phyloP scores from a whole-genome alignment of 2,888 invertebrate genomes.

The Drosophila subsilvestris region DNA sequence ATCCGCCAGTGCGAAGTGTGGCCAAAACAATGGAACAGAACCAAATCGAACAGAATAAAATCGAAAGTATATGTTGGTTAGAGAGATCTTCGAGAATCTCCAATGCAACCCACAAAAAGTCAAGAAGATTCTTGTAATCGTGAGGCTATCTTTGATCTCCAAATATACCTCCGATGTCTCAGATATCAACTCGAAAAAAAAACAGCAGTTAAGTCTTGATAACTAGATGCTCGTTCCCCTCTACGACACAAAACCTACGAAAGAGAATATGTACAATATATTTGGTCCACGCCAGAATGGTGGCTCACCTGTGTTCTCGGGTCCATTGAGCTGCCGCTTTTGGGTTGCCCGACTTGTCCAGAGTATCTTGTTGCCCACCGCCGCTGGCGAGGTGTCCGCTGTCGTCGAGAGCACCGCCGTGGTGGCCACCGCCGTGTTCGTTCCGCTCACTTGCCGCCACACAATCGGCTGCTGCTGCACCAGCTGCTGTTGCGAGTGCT shows the following conservation, averaged over 20 bases:
- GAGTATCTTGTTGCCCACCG: slow-evolving; percentile 80
- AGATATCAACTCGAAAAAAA: not conserved
- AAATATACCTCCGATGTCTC: too few relatives aligned
- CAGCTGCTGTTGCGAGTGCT: slow-evolving; percentile 66
- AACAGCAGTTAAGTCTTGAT: not conserved
- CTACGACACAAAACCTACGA: slow-evolving; percentile 17
- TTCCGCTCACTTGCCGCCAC: slow-evolving; percentile 81
- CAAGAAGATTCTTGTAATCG: too few relatives aligned
- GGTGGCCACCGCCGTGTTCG: slow-evolving; percentile 70
- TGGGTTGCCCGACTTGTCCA: slow-evolving; percentile 80
- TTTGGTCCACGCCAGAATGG: not conserved
- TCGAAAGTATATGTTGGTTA: too few relatives aligned
- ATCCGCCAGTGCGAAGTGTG: too few relatives aligned
- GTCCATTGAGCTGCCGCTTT: slow-evolving; percentile 83
- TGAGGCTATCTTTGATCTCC: too few relatives aligned
- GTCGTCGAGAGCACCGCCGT: slow-evolving; percentile 74
- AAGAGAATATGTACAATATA: not conserved
- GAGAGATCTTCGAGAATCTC: too few relatives aligned
- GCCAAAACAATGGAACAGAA: too few relatives aligned
- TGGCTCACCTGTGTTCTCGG: slow-evolving; percentile 79
- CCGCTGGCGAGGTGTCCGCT: slow-evolving; percentile 65
- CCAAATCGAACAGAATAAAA: too few relatives aligned
- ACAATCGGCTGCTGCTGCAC: slow-evolving; percentile 77
- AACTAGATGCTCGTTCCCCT: not conserved
- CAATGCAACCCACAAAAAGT: too few relatives aligned